Evolutionary conservation across 2,888 invertebrate species (phyloP), one percentile per base, ranked within the genome.

Genomic region (Drosophila fulvimacula): DNA sequence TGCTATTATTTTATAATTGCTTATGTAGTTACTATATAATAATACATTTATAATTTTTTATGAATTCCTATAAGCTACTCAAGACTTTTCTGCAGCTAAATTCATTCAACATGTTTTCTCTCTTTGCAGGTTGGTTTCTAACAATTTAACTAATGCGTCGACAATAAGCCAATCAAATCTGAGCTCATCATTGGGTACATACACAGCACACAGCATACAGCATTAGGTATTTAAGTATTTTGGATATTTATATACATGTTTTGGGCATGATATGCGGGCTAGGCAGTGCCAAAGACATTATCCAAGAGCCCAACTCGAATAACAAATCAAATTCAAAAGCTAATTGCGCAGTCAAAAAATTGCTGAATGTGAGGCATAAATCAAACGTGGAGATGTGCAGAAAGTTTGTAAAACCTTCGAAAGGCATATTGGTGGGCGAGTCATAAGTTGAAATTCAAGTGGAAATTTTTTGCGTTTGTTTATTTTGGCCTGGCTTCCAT

Each of bases 281-380:
- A 57, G 27, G 30, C 30, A 17, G 17, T 48, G 46, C 30, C 48
- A 32, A 32, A 46, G 39, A 21, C 49, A 51, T 51, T 21, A 21
- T 21, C 34, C 15, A 19, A 51, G 2, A 58, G 60, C 17, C 48
- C 30, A 58, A 55, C 32, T 30, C 56, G 30, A 39, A 66, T 34
- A 51, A 42, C 65, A 53, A 69, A 68, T 42, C 56, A 70, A 68
- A 57, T 38, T 49, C 48, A 74, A 79, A 13, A 75, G 63, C 79
- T 76, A 79, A 82, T 79, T 75, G 63, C 79, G 67, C 66, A 73
- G 69, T 24, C 55, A 49, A 78, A 77, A 70, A 81, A 74, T 65
- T 53, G 52, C 34, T 51, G 49, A 51, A 9, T 51, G 13, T 51
- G 34, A 56, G 73, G 69, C 46, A 69, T 66, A 60, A 57, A 69